Base-by-base conservation (phyloP, 2,797 vertebrate species). In the Ciconia nigra region DNA sequence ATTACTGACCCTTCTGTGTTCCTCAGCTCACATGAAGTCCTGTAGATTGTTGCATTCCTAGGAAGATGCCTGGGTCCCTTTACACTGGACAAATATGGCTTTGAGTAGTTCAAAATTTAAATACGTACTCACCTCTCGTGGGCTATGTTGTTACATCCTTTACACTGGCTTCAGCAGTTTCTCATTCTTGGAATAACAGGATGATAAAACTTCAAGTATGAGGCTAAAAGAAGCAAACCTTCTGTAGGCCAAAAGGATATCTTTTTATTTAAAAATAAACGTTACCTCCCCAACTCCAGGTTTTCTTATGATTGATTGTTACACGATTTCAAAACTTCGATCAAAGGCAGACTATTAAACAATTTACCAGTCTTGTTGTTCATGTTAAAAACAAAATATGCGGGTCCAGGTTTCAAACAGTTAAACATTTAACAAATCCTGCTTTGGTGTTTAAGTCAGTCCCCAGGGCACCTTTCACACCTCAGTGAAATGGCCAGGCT, bases 121-220 rank as follows among this genome's bases (percentile, higher is more conserved):
- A 94, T 83, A 79, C 37, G 89, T 76, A 91, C 67, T 90, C 90
- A 90, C 80, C 90, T 95, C 95, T 89, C 92, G 83, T 94, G 95
- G 93, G 89, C 90, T 95, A 58, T 83, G 62, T 28, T 63, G 80
- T 93, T 90, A 93, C 58, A 87, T 87, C 65, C 35, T 66, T 92
- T 63, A 61, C 58, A 63, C 20, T 81, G 81, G 22, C 66, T 95
- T 94, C 87, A 93, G 89, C 86, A 72, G 29, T 85, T 87, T 58
- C 63, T 52, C 14, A 41, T 42, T 83, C 42, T 86, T 70, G 42
- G 39, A 94, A 28, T 33, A 87, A 72, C 8, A 89, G 33, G 25
- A 76, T 0, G 4, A 76, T 44, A 80, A 84, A 81, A 49, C 22
- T 33, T 80, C 37, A 92, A 80, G 31, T 33, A 44, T 14, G 29